Conservation (phyloP, 2,797 vertebrate species). For the Antennarius maculatus region DNA sequence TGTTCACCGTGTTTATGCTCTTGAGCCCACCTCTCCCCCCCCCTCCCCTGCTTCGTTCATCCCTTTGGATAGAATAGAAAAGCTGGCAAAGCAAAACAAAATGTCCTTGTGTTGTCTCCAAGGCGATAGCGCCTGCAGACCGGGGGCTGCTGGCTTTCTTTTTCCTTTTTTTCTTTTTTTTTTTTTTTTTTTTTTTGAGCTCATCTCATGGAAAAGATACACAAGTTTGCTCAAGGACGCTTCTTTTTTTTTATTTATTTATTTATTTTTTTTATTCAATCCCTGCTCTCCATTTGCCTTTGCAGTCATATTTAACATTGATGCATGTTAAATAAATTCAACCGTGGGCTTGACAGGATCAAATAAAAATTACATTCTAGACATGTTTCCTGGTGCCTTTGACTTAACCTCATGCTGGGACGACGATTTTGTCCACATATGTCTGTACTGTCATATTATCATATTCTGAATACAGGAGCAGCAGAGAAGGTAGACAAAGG, state of each 20-base stretch:
- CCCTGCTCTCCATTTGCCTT: slow-evolving; percentile 34
- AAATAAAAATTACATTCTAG: slow-evolving; percentile 63
- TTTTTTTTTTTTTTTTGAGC: slow-evolving; percentile 7
- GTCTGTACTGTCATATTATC: slow-evolving; percentile 24
- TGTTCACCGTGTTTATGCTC: slow-evolving; percentile 43
- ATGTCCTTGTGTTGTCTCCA: slow-evolving; percentile 77
- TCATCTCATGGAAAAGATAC: slow-evolving; percentile 63
- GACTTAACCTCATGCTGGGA: slow-evolving; percentile 63
- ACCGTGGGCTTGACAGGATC: slow-evolving; percentile 53
- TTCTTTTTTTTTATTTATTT: slow-evolving; percentile 36
- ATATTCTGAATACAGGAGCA: no score
- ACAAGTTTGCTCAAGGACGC: slow-evolving; percentile 72
- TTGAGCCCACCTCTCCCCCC: slow-evolving; percentile 24
- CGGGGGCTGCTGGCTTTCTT: slow-evolving; percentile 47
- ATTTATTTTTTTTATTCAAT: background rate
- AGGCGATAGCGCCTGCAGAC: slow-evolving; percentile 62
- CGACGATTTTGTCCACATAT: slow-evolving; percentile 48
- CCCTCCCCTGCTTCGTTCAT: slow-evolving; percentile 16
- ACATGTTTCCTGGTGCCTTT: slow-evolving; percentile 63
- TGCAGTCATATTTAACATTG: slow-evolving; percentile 50
- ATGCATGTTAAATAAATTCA: slow-evolving; percentile 57
- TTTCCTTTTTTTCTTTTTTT: background rate
- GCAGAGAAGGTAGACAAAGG: no score
- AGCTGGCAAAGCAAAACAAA: slow-evolving; percentile 72
- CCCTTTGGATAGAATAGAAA: slow-evolving; percentile 57